Evolutionary conservation across 2,888 invertebrate species (phyloP).

Genomic region (Dasypolia templi): DNA sequence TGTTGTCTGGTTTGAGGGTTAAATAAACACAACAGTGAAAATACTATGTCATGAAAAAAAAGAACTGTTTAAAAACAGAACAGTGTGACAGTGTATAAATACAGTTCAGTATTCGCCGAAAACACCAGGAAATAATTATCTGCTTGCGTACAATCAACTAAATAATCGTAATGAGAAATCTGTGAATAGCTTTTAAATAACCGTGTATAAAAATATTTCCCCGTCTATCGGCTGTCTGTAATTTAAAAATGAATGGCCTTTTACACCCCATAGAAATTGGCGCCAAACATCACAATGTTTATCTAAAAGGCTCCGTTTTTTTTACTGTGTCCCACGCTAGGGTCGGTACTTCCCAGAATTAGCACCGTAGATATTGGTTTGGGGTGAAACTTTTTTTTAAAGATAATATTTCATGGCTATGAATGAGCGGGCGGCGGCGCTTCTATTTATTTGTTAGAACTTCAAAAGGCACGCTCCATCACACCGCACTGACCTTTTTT

Average conservation of each 20-base stretch:
- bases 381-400: constrained; percentile 61
- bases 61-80: constrained; percentile 20
- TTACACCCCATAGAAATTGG: constrained; percentile 65
- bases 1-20: constrained; percentile 10
- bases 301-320: constrained; percentile 64
- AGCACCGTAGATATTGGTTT: constrained; percentile 56
- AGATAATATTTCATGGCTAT: constrained; percentile 63
- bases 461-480: constrained; percentile 37
- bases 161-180: constrained; percentile 48
- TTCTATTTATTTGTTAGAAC: constrained; percentile 60
- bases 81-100: too few species aligned
- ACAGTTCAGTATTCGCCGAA: constrained; percentile 5
- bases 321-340: constrained; percentile 66
- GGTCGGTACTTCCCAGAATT: constrained; percentile 75
- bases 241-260: constrained; percentile 65
- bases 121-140: constrained; percentile 27
- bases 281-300: constrained; percentile 68
- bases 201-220: constrained; percentile 5
- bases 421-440: constrained; percentile 68
- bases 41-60: constrained; percentile 30
- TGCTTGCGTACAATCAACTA: constrained; percentile 24
- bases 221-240: constrained; percentile 25
- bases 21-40: constrained; percentile 22
- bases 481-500: constrained; percentile 18
- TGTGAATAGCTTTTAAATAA: constrained; percentile 29